Percentiles rank a stretch among this genome's conserved stretches.
These are phyloP conservation scores for Syrista parreyssii DNA, from an alignment of 2,888 invertebrate species.

Conservation along the genomic window DNA sequence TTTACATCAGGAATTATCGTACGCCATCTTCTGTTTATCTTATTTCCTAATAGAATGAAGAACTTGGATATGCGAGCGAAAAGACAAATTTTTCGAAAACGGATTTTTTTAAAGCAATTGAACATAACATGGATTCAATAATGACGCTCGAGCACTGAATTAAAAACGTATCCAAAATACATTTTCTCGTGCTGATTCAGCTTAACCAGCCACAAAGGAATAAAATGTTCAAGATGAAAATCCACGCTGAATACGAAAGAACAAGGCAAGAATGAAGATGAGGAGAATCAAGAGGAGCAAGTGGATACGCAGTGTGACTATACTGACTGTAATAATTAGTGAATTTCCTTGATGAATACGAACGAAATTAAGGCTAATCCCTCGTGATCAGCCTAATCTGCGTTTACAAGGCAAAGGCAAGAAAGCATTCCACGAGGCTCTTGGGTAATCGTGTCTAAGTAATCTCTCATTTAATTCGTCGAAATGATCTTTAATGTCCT, in stretches of 20 bases:
- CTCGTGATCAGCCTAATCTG: constrained; percentile 12
- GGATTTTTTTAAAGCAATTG: background rate
- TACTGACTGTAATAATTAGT: background rate
- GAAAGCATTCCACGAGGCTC: background rate
- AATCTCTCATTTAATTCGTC: constrained; percentile 24
- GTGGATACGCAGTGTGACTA: background rate
- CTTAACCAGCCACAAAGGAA: background rate
- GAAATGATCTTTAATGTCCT: constrained; percentile 22
- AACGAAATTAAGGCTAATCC: constrained; percentile 14
- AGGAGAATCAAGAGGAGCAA: background rate
- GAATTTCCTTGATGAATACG: constrained; percentile 8
- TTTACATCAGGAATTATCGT: background rate
- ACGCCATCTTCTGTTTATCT: background rate
- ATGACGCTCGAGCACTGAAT: background rate
- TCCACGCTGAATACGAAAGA: background rate
- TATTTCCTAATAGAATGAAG: no score
- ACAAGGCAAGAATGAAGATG: background rate
- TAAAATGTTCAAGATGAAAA: background rate
- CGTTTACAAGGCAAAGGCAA: background rate
- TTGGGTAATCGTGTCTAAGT: constrained; percentile 21
- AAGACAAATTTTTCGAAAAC: background rate
- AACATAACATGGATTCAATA: background rate
- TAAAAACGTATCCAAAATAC: background rate
- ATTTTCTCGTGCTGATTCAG: background rate
- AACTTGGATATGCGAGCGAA: background rate